Evolutionary conservation across 2,797 vertebrate genomes (phyloP).

Genomic region (Lithobates sylvaticus): DNA sequence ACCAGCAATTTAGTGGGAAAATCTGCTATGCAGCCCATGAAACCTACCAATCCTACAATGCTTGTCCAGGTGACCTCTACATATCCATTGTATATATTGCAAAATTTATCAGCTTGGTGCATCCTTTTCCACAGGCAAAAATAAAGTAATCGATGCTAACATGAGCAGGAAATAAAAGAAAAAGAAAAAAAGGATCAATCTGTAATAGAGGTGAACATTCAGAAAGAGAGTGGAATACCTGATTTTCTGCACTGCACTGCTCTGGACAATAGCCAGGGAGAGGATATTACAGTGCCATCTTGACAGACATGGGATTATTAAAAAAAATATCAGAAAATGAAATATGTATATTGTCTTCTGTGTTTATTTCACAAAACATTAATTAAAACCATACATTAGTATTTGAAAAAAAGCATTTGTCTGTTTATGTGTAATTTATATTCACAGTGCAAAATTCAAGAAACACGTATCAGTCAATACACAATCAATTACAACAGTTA

Average conservation of each 20-base stretch:
- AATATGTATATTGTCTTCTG: neutral
- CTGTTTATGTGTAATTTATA: neutral
- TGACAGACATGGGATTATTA: neutral
- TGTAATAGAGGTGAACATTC: constrained; percentile 1
- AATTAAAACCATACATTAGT: neutral
- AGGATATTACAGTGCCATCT: neutral
- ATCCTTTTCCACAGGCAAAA: neutral
- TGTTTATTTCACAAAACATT: neutral
- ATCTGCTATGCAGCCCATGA: too few relatives aligned
- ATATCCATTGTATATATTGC: neutral
- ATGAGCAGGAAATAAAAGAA: neutral
- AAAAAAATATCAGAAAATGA: neutral
- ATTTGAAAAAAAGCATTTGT: neutral
- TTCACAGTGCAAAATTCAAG: neutral
- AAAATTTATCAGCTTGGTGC: neutral
- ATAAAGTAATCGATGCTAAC: neutral
- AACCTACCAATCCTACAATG: too few relatives aligned
- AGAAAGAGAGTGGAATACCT: neutral
- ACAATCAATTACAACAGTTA: neutral
- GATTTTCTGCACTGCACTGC: neutral
- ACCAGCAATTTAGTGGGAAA: too few relatives aligned
- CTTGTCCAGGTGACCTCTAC: too few relatives aligned
- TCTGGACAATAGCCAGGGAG: neutral
- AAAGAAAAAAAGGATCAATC: neutral
- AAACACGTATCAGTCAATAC: neutral